These are phyloP conservation scores for Iguana delicatissima DNA, from an alignment of 2,797 vertebrate genomes.

Conservation along the genomic window DNA sequence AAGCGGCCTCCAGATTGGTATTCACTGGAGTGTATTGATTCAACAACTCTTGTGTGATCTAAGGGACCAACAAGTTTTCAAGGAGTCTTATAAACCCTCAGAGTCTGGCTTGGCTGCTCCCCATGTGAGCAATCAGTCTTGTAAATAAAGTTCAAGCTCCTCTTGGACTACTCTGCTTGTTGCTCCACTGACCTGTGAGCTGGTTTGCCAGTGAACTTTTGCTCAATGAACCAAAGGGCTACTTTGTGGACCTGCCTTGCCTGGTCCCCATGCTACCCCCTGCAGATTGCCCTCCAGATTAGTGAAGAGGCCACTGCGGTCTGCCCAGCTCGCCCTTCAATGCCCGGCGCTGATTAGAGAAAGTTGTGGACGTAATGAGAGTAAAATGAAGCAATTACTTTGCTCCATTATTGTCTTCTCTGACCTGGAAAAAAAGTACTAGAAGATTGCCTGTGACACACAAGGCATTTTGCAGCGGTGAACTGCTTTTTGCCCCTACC, in stretches of 20 bases:
- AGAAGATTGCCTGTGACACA: neutral
- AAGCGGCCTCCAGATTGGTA: too few relatives aligned
- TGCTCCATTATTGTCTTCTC: neutral
- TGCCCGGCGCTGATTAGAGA: neutral
- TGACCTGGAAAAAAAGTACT: neutral
- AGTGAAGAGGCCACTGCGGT: too few relatives aligned
- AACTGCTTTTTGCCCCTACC: slow-evolving; percentile 68
- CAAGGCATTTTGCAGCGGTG: slow-evolving; percentile 62
- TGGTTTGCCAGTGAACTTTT: neutral
- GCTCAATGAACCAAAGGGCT: neutral
- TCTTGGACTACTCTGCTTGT: too few relatives aligned
- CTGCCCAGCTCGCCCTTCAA: neutral
- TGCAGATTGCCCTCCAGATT: neutral
- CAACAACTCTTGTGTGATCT: neutral
- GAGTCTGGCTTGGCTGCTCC: neutral
- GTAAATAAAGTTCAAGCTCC: neutral
- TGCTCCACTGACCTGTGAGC: neutral
- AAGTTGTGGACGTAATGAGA: neutral
- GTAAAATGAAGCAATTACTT: neutral
- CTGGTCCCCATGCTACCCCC: too few relatives aligned
- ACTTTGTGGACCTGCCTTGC: neutral
- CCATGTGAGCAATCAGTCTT: neutral
- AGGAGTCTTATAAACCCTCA: neutral
- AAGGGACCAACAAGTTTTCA: neutral
- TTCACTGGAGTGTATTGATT: neutral